A percentile compares a stretch with the other conserved stretches of the same genome.
Conservation (phyloP, 2,888 invertebrate genomes). For the Entomobrya proxima region DNA sequence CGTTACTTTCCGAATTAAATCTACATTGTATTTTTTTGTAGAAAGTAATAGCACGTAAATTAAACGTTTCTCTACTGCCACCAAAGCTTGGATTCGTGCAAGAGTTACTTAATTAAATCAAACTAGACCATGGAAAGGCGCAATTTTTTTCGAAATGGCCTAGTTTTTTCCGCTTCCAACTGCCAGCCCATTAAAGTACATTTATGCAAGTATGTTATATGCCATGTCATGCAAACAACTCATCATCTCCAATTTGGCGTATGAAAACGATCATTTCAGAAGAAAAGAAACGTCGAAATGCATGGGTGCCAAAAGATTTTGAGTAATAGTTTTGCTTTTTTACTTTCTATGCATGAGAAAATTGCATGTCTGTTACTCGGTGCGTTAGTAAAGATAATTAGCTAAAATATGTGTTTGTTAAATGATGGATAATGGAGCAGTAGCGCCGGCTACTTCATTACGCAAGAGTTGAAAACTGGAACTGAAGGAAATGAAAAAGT, state of each 20-base stretch:
- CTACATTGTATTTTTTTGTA: no score
- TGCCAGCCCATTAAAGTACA: no score
- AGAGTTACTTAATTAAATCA: no score
- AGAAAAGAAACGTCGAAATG: conserved; percentile 25
- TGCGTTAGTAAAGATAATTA: conserved; percentile 29
- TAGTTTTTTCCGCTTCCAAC: conserved; percentile 7
- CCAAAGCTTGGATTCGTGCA: no score
- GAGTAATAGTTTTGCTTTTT: background rate
- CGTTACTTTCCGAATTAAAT: no score
- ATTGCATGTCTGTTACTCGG: conserved; percentile 13
- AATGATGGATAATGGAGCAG: conserved; percentile 12
- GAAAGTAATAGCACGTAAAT: no score
- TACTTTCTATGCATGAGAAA: background rate
- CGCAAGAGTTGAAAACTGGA: background rate
- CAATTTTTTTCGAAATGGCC: conserved; percentile 14
- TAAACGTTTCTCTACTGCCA: no score
- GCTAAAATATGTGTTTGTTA: background rate
- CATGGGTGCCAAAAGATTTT: background rate
- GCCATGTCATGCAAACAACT: conserved; percentile 53
- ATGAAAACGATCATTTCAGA: conserved; percentile 20
- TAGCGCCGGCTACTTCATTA: conserved; percentile 11
- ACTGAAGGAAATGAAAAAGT: background rate
- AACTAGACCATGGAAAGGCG: background rate
- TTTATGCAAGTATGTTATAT: no score
- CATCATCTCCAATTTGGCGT: conserved; percentile 18